phyloP scores from a whole-genome alignment of 2,113 vertebrate species.

The Danionella cerebrum region DNA sequence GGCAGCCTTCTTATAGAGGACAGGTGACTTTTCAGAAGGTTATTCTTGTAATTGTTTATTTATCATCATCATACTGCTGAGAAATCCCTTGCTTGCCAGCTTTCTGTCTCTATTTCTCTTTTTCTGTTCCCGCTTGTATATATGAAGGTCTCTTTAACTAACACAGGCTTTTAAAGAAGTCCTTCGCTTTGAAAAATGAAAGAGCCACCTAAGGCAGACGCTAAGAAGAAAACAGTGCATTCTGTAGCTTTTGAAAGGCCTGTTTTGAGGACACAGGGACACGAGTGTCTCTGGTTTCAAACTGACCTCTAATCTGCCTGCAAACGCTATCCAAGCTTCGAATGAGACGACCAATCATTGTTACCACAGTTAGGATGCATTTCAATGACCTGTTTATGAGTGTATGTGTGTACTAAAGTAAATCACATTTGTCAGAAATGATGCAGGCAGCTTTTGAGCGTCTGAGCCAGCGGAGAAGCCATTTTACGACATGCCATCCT shows the following conservation, averaged over 20 bases:
- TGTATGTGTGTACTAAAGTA: conserved; percentile 23
- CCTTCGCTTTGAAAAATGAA: conserved; percentile 1
- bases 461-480: conserved; percentile 27
- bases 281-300: conserved; percentile 2
- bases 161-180: conserved; percentile 21
- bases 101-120: conserved; percentile 13
- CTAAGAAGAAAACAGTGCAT: neutral
- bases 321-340: neutral
- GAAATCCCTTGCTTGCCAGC: conserved; percentile 24
- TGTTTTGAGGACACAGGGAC: conserved; percentile 6
- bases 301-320: neutral
- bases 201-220: neutral
- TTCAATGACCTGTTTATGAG: neutral
- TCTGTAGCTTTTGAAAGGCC: neutral
- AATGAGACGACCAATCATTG: neutral
- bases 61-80: conserved; percentile 50
- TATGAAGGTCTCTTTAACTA: conserved; percentile 22
- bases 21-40: conserved; percentile 80
- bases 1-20: conserved; percentile 67
- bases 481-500: conserved; percentile 20
- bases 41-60: conserved; percentile 74
- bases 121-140: neutral
- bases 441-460: conserved; percentile 37
- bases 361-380: neutral
- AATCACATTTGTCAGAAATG: conserved; percentile 42